Base-by-base conservation (phyloP, 2,888 invertebrate genomes). In the Synergus gifuensis region DNA sequence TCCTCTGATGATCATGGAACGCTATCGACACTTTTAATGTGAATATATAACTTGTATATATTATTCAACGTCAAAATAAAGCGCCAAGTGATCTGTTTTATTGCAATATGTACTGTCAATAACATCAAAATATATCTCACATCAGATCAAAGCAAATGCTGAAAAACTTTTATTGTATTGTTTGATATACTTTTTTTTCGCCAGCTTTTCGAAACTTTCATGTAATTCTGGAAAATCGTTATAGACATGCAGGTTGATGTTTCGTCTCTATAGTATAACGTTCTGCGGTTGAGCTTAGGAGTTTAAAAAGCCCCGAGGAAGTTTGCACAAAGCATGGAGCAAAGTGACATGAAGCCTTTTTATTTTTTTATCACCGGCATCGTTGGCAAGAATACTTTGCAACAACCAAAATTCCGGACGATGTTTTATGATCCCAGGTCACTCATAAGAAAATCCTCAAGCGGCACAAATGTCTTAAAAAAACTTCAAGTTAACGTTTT, bases 311-410 rank as follows among this genome's bases (percentile, higher is more conserved):
- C 69, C 69, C 28, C 28, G 7, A 16, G 69, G 28, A 69, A 69
- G 69, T 69, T 69, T 46, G 46, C 69, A 69, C 69, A 69, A 69
- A 46, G 46, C 69, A 69, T 49, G 14, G 49, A 49, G 46, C 69
- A 69, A 49, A 69, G 49, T 49, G 69, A 69, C 46, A 28, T 69
- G 28, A 69, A 69, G 69, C 22, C 69, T 69, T 49, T 69, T 49
- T 44, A 8, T 69, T 46, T 66, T 69, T 69, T 69, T 28, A 14
- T 22, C 14, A 28, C 22, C 44, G 46, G 22, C 46, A 14, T 46
- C 46, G 46, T 46, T 46, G 46, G 28, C 22, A 22, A 49, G 69
- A 69, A 69, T 46, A 69, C 46, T 69, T 69, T 22, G 12, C 46
- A 14, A 67, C 46, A 66, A 42, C 8, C 42, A 9, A 66, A 42